These are phyloP conservation scores for Vanacampus margaritifer DNA, from an alignment of 2,113 vertebrate species.

Conservation along the genomic window DNA sequence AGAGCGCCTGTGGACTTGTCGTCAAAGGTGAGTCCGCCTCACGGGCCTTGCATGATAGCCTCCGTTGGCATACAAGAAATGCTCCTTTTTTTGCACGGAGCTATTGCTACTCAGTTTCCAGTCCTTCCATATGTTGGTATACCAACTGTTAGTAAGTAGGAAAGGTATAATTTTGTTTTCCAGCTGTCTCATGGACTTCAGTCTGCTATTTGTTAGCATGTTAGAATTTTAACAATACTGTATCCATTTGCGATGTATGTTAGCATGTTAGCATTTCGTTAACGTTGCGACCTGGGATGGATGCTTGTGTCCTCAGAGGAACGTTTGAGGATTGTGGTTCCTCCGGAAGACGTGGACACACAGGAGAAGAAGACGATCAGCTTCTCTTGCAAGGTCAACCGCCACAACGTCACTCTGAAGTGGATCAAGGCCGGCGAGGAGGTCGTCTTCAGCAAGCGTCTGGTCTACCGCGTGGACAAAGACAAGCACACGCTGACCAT, in stretches of 20 bases:
- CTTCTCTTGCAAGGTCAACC: slow-evolving; percentile 97
- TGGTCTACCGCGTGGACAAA: slow-evolving; percentile 89
- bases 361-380: slow-evolving; percentile 93
- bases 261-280: not conserved
- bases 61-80: not conserved
- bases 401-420: slow-evolving; percentile 83
- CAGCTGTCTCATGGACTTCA: no score
- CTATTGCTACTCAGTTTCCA: no score
- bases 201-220: no score
- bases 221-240: no score
- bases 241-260: no score
- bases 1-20: slow-evolving; percentile 80
- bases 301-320: slow-evolving; percentile 78
- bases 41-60: not conserved
- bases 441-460: slow-evolving; percentile 79
- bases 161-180: no score
- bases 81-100: no score
- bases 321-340: slow-evolving; percentile 87
- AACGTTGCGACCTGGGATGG: not conserved
- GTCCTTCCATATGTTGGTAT: no score
- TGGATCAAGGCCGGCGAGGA: slow-evolving; percentile 93
- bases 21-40: slow-evolving; percentile 80
- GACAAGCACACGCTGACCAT: slow-evolving; percentile 91
- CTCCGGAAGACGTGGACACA: slow-evolving; percentile 92
- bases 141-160: no score